Evolutionary conservation across 2,113 vertebrate genomes (phyloP).

Genomic region (Esox niger): DNA sequence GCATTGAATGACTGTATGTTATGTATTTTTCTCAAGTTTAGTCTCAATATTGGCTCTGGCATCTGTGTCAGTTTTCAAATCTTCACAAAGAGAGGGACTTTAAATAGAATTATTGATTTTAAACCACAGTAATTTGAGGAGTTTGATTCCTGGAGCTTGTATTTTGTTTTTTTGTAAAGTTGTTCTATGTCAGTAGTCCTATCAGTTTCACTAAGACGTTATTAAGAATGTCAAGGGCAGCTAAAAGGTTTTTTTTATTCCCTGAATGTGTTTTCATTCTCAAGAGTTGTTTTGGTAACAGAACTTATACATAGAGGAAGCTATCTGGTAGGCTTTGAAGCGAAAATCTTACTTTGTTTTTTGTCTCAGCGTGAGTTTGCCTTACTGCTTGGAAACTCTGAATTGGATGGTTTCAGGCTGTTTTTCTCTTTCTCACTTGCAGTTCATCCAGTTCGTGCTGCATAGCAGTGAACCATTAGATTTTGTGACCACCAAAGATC

Average conservation of each 20-base stretch:
- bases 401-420: slow-evolving; percentile 34
- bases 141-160: too few relatives aligned
- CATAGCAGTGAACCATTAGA: slow-evolving; percentile 2
- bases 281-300: slow-evolving; percentile 12
- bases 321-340: slow-evolving; percentile 36
- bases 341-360: slow-evolving; percentile 23
- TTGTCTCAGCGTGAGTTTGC: slow-evolving; percentile 25
- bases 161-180: too few relatives aligned
- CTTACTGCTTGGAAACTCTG: slow-evolving; percentile 21
- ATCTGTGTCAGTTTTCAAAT: background rate
- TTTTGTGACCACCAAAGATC: background rate
- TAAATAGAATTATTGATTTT: background rate
- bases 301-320: slow-evolving; percentile 40
- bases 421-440: slow-evolving; percentile 26
- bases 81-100: background rate
- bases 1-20: background rate
- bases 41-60: background rate
- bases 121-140: background rate
- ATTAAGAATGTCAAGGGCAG: slow-evolving; percentile 32
- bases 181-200: background rate
- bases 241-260: slow-evolving; percentile 27
- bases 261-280: slow-evolving; percentile 17
- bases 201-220: slow-evolving; percentile 20
- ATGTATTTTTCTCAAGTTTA: background rate
- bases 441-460: slow-evolving; percentile 21